A percentile compares a stretch with the other conserved stretches of the same genome.
Conservation (phyloP, 2,888 invertebrate species). For the Epiblema foenella region DNA sequence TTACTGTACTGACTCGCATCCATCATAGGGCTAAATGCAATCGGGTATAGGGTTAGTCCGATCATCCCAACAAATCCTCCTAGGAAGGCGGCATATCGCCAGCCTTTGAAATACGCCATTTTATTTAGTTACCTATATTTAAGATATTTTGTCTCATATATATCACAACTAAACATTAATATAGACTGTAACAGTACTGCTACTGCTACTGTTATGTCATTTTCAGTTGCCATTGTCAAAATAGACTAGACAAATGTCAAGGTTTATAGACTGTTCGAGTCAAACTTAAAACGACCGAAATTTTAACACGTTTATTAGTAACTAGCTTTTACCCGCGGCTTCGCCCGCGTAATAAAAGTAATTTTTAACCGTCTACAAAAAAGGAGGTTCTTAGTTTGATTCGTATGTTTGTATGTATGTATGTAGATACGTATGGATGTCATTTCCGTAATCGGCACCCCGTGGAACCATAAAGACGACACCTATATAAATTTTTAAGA, state of each 20-base stretch:
- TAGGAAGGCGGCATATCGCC: slow-evolving; percentile 82
- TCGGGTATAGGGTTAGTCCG: slow-evolving; percentile 84
- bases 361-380: too few species aligned
- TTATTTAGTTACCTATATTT: not conserved
- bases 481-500: too few species aligned
- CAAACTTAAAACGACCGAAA: not conserved
- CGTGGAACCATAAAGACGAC: too few species aligned
- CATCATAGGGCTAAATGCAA: slow-evolving; percentile 86
- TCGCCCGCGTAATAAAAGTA: too few species aligned
- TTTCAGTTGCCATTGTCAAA: slow-evolving; percentile 5
- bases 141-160: not conserved
- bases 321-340: too few species aligned
- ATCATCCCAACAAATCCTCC: slow-evolving; percentile 83
- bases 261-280: not conserved
- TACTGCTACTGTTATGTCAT: slow-evolving; percentile 6
- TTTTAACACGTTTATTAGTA: not conserved
- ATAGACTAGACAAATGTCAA: too few species aligned
- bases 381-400: too few species aligned
- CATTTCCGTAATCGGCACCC: too few species aligned
- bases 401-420: too few species aligned
- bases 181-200: too few species aligned
- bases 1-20: slow-evolving; percentile 87
- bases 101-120: slow-evolving; percentile 71
- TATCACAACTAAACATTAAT: too few species aligned
- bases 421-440: too few species aligned